Base-by-base conservation (phyloP, 2,888 invertebrate genomes). In the Conops quadrifasciatus region DNA sequence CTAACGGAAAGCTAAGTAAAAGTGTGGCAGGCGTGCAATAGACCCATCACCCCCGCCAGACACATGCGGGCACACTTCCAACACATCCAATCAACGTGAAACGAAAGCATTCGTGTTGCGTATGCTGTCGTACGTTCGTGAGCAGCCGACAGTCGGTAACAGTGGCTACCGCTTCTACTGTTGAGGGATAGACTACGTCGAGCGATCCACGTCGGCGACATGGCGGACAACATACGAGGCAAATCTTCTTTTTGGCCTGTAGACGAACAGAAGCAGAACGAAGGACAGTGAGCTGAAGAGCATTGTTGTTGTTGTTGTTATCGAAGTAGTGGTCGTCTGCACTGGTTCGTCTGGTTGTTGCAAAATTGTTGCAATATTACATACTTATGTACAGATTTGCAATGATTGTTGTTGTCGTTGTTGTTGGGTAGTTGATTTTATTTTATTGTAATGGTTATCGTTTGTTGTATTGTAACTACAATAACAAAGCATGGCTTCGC, bases 371-470 rank as follows among this genome's bases (percentile, higher is more conserved):
- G 56, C 11, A 21, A 19, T 19, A 19, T 51, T 21, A 56, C n/a
- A 56, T 13, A 26, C 21, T 21, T 13, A 21, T n/a, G n/a, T n/a
- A n/a, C n/a, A n/a, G n/a, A n/a, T n/a, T 62, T 62, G 51, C 56
- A 69, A 68, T 71, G 9, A 36, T 36, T 36, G 36, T 36, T 9
- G 36, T 36, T 36, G 9, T 36, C 9, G 70, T 79, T 79, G 79
- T 75, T 79, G 79, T 77, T 80, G 78, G 79, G 79, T 79, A 79
- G 51, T 19, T 21, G n/a, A 5, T 21, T 51, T 21, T 24, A 13
- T 56, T 21, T 21, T 13, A 3, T 16, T 24, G 56, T n/a, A 26
- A 21, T 26, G 13, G 56, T 24, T 13, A n/a, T 56, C 21, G 21
- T 56, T 56, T 56, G n/a, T n/a, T n/a, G n/a, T n/a, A n/a, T 36